A percentile compares a stretch with the other conserved stretches of the same genome.
These are phyloP conservation scores for Catostomus latipinnis DNA, from an alignment of 2,797 vertebrate genomes.

Conservation along the genomic window DNA sequence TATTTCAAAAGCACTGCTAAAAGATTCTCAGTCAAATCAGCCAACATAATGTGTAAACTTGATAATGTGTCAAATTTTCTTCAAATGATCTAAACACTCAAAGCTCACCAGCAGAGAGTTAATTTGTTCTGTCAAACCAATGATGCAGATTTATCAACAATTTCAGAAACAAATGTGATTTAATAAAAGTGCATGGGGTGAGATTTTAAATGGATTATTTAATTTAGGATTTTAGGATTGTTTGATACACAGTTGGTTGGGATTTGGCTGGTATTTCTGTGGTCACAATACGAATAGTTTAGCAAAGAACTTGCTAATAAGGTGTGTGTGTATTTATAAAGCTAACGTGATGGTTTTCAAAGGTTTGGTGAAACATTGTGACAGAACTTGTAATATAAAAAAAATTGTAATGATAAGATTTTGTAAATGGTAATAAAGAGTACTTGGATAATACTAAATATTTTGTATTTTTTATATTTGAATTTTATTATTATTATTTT, in stretches of 20 bases:
- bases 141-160: not conserved
- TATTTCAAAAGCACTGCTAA: too few species aligned
- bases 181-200: too few species aligned
- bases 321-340: too few species aligned
- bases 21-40: not conserved
- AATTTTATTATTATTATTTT: not conserved
- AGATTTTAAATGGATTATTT: too few species aligned
- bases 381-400: not conserved
- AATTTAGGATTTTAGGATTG: too few species aligned
- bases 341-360: too few species aligned
- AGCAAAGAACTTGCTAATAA: too few species aligned
- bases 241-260: too few species aligned
- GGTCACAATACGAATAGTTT: too few species aligned
- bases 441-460: not conserved
- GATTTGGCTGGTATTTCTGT: too few species aligned
- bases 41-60: not conserved
- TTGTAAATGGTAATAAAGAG: not conserved
- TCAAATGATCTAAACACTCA: not conserved
- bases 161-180: too few species aligned
- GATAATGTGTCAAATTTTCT: not conserved
- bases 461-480: conserved; percentile 3
- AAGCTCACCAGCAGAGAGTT: conserved; percentile 13
- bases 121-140: not conserved
- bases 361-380: too few species aligned
- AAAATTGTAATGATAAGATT: not conserved